Base-by-base conservation (phyloP, 2,113 vertebrate genomes). In the Erythrolamprus reginae region DNA sequence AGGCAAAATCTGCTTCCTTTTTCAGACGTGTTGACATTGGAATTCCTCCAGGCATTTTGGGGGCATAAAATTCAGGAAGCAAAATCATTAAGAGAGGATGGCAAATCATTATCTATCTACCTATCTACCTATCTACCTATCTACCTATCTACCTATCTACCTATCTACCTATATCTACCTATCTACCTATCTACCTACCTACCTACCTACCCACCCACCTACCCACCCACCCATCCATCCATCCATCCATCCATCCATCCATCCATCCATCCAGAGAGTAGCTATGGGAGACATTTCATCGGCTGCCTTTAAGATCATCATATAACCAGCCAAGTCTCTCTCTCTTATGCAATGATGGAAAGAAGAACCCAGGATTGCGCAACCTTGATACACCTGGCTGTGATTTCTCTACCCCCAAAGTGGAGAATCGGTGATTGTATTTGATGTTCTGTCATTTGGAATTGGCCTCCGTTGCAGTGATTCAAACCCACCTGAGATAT, bases 61-160 rank as follows among this genome's bases (percentile, higher is more conserved):
- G 50, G 38, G 38, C 84, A 47, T 45, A 5, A 52, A 24, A 61
- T 58, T 42, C 42, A 86, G 58, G 21, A 93, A 24, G 90, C 90
- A 0, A 2, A 9, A 51, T 38, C 1, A 0, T 82, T 48, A 33
- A 88, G 3, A 6, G 19, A 82, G 3, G 42, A 1, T 1, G 28
- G 50, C 28, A 2, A 0, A 24, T 55, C 10, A 24, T 24, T 5
- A 53, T 53, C 4, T 56, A 56, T 56, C 55, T 56, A 26, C 26
- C 55, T 56, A 55, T 55, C 53, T 55, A 56, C 24, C 55, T 56
- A 55, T 55, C 53, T 55, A 55, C 23, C 53, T 55, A 55, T 55
- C 53, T 55, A 55, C 23, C 53, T n/a, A n/a, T n/a, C n/a, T n/a
- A n/a, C n/a, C n/a, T n/a, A n/a, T n/a, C n/a, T n/a, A n/a, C n/a